phyloP scores from a whole-genome alignment of 2,113 vertebrate species.

The Odocoileus hemionus region DNA sequence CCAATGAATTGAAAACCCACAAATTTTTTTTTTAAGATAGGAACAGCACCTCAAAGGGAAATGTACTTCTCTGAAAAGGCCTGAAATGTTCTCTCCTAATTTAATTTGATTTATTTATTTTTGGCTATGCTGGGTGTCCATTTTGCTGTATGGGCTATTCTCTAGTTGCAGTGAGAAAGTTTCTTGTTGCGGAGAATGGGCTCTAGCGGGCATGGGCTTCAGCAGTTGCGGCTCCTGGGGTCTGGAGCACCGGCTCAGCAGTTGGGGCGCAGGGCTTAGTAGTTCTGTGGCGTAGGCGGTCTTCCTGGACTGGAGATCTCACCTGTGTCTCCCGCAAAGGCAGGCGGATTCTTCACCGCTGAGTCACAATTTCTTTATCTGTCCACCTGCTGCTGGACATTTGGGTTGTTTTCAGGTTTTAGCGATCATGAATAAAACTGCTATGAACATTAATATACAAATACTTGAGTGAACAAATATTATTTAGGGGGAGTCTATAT shows the following conservation, averaged over 20 bases:
- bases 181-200: neutral
- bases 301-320: neutral
- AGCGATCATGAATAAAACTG: neutral
- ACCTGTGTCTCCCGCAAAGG: neutral
- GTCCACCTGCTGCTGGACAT: neutral
- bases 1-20: neutral
- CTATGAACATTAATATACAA: neutral
- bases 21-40: neutral
- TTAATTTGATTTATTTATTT: neutral
- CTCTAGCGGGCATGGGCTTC: neutral
- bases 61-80: neutral
- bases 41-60: neutral
- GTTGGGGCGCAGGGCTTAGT: rapidly evolving
- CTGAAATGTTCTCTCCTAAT: neutral
- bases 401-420: neutral
- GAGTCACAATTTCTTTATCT: neutral
- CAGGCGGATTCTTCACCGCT: neutral
- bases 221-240: rapidly evolving
- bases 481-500: neutral
- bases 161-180: neutral
- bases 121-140: neutral
- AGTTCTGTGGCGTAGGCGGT: neutral
- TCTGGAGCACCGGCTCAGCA: neutral
- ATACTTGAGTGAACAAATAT: neutral
- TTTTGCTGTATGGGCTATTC: neutral